Evolutionary conservation across 64 coral and sea anemone species (phyloP), one percentile per base, ranked within the genome.

Genomic region (Porites australiensis): DNA sequence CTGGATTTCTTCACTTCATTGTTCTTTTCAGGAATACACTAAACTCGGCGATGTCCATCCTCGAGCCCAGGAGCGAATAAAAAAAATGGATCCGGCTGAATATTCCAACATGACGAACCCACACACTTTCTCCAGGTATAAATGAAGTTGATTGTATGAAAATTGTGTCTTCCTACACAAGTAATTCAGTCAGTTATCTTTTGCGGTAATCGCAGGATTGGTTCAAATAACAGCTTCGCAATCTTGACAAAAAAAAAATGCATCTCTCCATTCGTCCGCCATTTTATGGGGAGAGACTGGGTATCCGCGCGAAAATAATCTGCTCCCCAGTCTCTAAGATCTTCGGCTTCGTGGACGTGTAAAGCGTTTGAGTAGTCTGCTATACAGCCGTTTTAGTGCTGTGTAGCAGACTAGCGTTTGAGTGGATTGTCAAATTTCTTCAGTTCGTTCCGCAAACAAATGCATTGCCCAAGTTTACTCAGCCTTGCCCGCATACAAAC

Each of bases 31-130:
- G 98, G 91, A 89, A 3, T 99, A 96, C 52, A 96, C 98, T 2
- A 96, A 96, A 57, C 73, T 96, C 52, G 65, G 73, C 2, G 98
- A 99, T 16, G 27, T 91, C 49, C 98, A 96, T 54, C 88, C 98
- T 6, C 83, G 88, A 43, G 92, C 92, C 37, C 98, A 99, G 45
- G 71, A 96, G 48, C 82, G 89, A 50, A 88, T 99, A 13, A 93
- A 90, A 37, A 99, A 94, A 62, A 64, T 85, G 10, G 88, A 99
- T 73, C 98, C 98, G 14, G 89, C 87, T 5, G 98, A 99, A 82
- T 99, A 88, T 47, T 94, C 90, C 19, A 99, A 99, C 88, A 82
- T 99, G 88, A 83, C 88, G 6, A 89, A 86, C 64, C 94, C 98
- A 2, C 79, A 96, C 70, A 94, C 89, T 19, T 93, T 92, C 52